phyloP scores from a whole-genome alignment of 2,888 invertebrate genomes.

The Cynaeus angustus region DNA sequence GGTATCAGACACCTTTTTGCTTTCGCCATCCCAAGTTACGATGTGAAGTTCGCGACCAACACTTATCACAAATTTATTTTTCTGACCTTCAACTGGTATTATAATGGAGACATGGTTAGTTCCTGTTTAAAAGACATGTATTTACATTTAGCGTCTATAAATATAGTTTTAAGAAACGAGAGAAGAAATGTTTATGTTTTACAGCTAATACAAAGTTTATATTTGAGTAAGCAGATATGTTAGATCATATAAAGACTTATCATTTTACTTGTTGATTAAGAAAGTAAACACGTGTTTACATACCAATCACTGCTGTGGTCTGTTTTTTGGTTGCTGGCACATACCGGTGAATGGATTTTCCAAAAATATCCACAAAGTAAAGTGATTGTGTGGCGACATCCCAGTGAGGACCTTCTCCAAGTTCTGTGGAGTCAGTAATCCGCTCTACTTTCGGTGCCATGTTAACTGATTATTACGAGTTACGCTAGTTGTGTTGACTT shows the following conservation, averaged over 20 bases:
- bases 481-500: conserved; percentile 3
- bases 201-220: no score
- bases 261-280: neutral
- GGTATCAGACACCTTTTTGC: conserved; percentile 72
- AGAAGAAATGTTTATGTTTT: no score
- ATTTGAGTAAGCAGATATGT: no score
- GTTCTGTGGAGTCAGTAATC: conserved; percentile 71
- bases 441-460: conserved; percentile 67
- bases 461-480: conserved; percentile 7
- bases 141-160: no score
- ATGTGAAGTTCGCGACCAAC: conserved; percentile 75
- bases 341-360: conserved; percentile 61
- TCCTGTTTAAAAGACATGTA: conserved; percentile 42
- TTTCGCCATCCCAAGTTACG: conserved; percentile 79
- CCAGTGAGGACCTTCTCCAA: conserved; percentile 86
- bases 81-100: conserved; percentile 77
- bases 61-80: conserved; percentile 77
- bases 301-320: conserved; percentile 33
- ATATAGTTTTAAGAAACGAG: no score
- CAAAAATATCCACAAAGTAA: conserved; percentile 79
- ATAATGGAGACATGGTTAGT: conserved; percentile 72
- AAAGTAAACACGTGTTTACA: conserved; percentile 1
- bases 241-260: no score
- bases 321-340: conserved; percentile 60
- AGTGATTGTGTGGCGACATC: conserved; percentile 76